Conservation (phyloP, 2,113 vertebrate genomes). For the Neomonachus schauinslandi region DNA sequence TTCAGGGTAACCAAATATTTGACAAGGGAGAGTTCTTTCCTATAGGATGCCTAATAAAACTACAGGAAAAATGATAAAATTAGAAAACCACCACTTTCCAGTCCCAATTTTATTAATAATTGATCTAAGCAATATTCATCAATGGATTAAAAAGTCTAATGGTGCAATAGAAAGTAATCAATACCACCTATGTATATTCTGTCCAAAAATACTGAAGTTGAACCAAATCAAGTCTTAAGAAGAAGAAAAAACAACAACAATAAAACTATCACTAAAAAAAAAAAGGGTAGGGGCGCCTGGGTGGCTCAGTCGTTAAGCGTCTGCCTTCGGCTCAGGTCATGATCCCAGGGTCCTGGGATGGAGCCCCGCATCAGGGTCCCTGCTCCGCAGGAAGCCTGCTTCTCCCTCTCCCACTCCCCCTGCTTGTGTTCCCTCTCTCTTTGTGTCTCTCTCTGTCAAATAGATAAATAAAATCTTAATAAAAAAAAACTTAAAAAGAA, state of each 20-base stretch:
- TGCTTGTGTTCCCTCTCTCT: no score
- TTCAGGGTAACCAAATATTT: neutral
- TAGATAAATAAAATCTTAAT: no score
- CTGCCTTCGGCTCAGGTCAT: no score
- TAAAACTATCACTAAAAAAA: neutral
- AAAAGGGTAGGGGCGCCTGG: no score
- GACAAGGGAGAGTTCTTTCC: neutral
- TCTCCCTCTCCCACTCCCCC: no score
- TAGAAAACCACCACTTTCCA: neutral
- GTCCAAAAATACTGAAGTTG: neutral
- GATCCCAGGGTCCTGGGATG: no score
- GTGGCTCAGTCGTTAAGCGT: no score
- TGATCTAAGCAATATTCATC: slow-evolving; percentile 13
- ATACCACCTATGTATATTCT: neutral
- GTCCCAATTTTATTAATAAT: slow-evolving; percentile 16
- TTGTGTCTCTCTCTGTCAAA: no score
- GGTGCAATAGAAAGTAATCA: neutral
- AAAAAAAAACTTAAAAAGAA: no score
- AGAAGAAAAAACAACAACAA: neutral
- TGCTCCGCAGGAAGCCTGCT: no score
- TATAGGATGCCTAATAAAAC: neutral
- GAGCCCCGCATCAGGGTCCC: no score
- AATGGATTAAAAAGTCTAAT: neutral
- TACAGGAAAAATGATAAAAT: neutral
- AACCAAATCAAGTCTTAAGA: neutral